Evolutionary conservation across 2,888 invertebrate genomes (phyloP).

Genomic region (Empis livida): DNA sequence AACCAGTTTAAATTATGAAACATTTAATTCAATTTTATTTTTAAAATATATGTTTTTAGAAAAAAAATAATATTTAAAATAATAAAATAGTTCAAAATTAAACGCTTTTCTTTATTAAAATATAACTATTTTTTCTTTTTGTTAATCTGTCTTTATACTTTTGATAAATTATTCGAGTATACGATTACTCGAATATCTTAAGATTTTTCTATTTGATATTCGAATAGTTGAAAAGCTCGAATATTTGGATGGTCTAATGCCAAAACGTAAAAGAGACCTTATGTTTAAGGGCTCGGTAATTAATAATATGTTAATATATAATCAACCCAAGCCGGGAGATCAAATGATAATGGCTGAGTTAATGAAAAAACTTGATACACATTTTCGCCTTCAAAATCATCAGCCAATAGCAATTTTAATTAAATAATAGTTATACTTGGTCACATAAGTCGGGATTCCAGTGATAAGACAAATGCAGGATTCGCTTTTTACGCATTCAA

Average conservation of each 20-base stretch:
- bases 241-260: not conserved
- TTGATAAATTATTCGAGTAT: conserved; percentile 1
- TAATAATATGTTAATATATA: too few species aligned
- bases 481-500: too few species aligned
- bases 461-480: too few species aligned
- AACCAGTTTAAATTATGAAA: not conserved
- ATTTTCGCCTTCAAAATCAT: too few species aligned
- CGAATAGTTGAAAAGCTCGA: conserved; percentile 1
- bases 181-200: not conserved
- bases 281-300: too few species aligned
- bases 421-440: too few species aligned
- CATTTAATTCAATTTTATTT: not conserved
- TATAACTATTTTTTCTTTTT: not conserved
- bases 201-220: not conserved
- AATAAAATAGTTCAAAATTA: not conserved
- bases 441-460: too few species aligned
- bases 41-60: not conserved
- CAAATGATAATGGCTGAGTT: too few species aligned
- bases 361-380: too few species aligned
- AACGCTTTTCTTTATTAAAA: not conserved
- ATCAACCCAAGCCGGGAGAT: too few species aligned
- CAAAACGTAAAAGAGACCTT: too few species aligned
- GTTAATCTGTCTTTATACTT: not conserved
- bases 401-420: too few species aligned
- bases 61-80: not conserved